A percentile compares a stretch with the other conserved stretches of the same genome.
Evolutionary conservation across 2,888 invertebrate genomes (phyloP).

Genomic region (Scaeva pyrastri): DNA sequence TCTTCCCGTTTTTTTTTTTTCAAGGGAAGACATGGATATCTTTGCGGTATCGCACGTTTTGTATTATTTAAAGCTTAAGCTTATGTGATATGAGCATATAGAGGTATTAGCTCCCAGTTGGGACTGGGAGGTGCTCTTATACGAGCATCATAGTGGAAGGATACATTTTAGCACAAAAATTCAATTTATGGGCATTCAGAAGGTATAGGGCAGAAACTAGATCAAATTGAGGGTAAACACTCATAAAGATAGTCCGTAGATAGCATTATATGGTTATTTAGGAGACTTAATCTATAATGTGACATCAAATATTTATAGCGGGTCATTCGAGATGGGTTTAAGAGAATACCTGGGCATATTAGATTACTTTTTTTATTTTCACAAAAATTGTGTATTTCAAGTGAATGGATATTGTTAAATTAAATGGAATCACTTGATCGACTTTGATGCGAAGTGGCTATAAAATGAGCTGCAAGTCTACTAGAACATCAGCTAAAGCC

Average conservation of each 20-base stretch:
- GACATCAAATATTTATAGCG: slow-evolving; percentile 31
- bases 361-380: not conserved
- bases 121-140: too few relatives aligned
- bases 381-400: not conserved
- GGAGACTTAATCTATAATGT: slow-evolving; percentile 18
- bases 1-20: not conserved
- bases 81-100: slow-evolving; percentile 14
- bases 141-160: not conserved
- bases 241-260: slow-evolving; percentile 7
- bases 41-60: slow-evolving; percentile 26
- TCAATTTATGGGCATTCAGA: slow-evolving; percentile 47
- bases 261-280: slow-evolving; percentile 14
- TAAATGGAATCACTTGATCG: not conserved
- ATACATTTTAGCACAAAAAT: slow-evolving; percentile 33
- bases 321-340: not conserved
- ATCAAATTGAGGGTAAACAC: slow-evolving; percentile 21
- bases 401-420: not conserved
- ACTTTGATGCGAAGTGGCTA: not conserved
- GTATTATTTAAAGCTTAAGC: slow-evolving; percentile 16
- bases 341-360: not conserved
- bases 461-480: too few relatives aligned
- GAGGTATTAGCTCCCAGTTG: slow-evolving; percentile 46
- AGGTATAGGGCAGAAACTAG: not conserved
- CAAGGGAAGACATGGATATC: not conserved
- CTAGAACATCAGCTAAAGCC: too few relatives aligned